Evolutionary conservation across 2,797 vertebrate genomes (phyloP), one percentile per base, ranked within the genome.

Genomic region (Melanotaenia maccullochi): DNA sequence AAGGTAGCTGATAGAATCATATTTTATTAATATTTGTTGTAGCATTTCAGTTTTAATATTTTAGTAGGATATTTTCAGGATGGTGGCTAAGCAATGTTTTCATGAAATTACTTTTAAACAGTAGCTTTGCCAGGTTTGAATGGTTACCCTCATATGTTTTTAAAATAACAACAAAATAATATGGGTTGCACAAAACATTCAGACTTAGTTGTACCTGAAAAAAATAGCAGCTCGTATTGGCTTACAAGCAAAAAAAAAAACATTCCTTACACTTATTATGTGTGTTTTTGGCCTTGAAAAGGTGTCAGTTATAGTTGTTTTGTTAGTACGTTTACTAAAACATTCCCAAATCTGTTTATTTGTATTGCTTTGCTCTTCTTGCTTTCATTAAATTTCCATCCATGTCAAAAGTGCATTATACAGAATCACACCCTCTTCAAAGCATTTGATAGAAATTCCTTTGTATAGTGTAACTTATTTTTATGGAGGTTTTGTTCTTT

Each of bases 381-480:
- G 9, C 22, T 22, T 3, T 47, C 16, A n/a, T 65, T 71, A 60
- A 25, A 35, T 72, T 68, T 75, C 14, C 20, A 56, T 67, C 30
- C 24, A 1, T 64, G 56, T 44, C 3, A 67, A 22, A 9, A 11
- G 7, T 47, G 18, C 8, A 49, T 49, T 25, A 25, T 24, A 9
- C 3, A 47, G 25, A 80, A 58, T 55, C 36, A 36, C 33, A 32
- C 2, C 13, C n/a, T 57, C 8, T 57, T 72, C 32, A 64, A 61
- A 64, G 56, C 64, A 60, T 20, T 3, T 47, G 30, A 58, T 54
- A 16, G 22, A 72, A 60, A 79, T 30, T 36, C 9, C 28, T 74
- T 76, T 79, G 54, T 64, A 16, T 16, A 24, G 2, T 12, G 9
- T 36, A 64, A 12, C 22, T 55, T 1, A 64, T 74, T 65, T 79